These are phyloP conservation scores for Paramormyrops hopkinsi DNA, from an alignment of 2,797 vertebrate species.

Conservation along the genomic window DNA sequence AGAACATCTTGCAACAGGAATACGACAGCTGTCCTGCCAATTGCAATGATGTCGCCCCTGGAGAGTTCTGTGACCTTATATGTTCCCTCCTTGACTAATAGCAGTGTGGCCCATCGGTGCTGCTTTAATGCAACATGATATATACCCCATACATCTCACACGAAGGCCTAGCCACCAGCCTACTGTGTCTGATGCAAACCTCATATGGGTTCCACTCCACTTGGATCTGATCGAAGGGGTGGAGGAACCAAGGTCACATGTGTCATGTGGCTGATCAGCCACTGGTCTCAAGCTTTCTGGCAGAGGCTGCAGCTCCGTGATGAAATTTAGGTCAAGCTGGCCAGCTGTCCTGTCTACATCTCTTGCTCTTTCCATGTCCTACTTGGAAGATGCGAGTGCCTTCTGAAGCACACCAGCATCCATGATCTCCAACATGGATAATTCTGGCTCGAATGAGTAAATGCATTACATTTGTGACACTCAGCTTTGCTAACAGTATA, in stretches of 20 bases:
- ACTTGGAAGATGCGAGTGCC: not conserved
- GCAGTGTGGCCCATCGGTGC: not conserved
- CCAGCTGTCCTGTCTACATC: not conserved
- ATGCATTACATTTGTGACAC: not conserved
- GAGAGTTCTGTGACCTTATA: not conserved
- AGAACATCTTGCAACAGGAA: not conserved
- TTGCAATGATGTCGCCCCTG: not conserved
- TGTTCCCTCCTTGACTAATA: not conserved
- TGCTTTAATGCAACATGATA: not conserved
- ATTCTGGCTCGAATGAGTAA: not conserved
- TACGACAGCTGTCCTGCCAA: not conserved
- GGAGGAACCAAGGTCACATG: not conserved
- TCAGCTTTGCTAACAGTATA: not conserved
- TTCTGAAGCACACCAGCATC: not conserved
- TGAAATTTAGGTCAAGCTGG: not conserved
- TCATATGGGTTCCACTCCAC: not conserved
- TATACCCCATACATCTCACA: not conserved
- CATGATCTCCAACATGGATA: not conserved
- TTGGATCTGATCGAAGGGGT: not conserved
- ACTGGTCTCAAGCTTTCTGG: not conserved
- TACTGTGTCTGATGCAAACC: not conserved
- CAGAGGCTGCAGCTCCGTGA: not conserved
- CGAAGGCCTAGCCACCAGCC: not conserved
- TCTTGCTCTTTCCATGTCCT: not conserved
- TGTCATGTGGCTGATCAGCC: not conserved